Conservation (phyloP, 53 echinoderm and acorn worm species). For the Mesocentrotus franciscanus region DNA sequence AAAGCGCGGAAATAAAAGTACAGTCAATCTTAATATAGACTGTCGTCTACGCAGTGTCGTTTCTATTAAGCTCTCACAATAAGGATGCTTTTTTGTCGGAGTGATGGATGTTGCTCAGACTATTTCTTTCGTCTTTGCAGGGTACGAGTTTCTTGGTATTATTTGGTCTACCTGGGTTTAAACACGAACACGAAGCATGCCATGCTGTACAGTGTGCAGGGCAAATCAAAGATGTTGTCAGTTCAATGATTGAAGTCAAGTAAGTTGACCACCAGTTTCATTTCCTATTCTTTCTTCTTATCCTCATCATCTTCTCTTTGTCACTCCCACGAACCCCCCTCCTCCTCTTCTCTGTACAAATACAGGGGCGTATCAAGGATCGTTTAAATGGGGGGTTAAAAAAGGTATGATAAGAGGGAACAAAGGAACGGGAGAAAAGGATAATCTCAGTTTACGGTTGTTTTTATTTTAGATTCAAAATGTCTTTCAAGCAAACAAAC, state of each 20-base stretch:
- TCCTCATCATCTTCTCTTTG: not conserved
- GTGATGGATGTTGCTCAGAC: not conserved
- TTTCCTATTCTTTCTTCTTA: not conserved
- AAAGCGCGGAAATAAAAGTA: not conserved
- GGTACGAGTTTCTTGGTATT: constrained; percentile 95
- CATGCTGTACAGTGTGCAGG: constrained; percentile 95
- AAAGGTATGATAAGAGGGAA: too few relatives aligned
- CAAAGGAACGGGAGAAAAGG: too few relatives aligned
- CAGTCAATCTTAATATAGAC: constrained; percentile 22
- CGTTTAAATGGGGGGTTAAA: too few relatives aligned
- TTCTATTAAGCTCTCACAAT: constrained; percentile 23
- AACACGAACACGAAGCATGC: constrained; percentile 95
- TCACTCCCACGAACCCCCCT: not conserved
- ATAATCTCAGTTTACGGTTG: too few relatives aligned
- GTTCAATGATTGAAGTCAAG: constrained; percentile 87
- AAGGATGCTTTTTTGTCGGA: not conserved
- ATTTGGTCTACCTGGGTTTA: constrained; percentile 97
- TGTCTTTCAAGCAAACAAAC: too few relatives aligned
- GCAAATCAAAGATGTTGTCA: constrained; percentile 80
- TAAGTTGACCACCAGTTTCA: constrained; percentile 45
- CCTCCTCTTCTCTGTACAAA: not conserved
- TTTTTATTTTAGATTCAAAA: too few relatives aligned
- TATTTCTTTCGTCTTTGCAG: not conserved
- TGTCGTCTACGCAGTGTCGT: not conserved
- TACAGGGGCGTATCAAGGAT: too few relatives aligned